Conservation (phyloP, 2,113 vertebrate genomes). For the Larimichthys crocea region DNA sequence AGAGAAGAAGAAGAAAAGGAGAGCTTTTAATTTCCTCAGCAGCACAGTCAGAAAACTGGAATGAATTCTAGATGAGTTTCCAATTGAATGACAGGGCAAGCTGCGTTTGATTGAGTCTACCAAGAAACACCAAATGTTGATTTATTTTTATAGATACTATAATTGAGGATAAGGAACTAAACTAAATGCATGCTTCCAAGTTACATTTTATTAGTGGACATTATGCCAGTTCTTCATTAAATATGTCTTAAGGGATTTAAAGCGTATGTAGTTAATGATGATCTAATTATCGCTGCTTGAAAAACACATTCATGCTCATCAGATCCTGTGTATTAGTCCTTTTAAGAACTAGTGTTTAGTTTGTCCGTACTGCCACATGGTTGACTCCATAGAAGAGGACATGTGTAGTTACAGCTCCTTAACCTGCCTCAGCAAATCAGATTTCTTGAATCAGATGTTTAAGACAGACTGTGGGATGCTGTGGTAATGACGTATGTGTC, state of each 20-base stretch:
- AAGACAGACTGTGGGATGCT: too few relatives aligned
- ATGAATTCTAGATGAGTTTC: conserved; percentile 21
- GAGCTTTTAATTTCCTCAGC: conserved; percentile 61
- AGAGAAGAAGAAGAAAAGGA: conserved; percentile 15
- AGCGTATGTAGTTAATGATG: conserved; percentile 22
- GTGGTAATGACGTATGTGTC: too few relatives aligned
- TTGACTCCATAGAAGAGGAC: too few relatives aligned
- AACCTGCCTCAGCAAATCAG: not conserved
- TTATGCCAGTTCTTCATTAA: not conserved
- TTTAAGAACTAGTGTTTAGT: too few relatives aligned
- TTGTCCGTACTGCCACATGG: too few relatives aligned
- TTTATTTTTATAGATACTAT: not conserved
- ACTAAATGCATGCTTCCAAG: not conserved
- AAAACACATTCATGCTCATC: conserved; percentile 23
- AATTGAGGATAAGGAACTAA: not conserved
- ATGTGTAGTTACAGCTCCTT: conserved; percentile 7
- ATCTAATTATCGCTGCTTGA: conserved; percentile 31
- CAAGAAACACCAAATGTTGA: not conserved
- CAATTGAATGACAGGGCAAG: conserved; percentile 1
- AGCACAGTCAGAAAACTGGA: conserved; percentile 16
- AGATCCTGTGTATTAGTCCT: not conserved
- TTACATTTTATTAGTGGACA: not conserved
- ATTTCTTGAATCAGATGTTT: too few relatives aligned
- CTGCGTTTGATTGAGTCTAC: not conserved
- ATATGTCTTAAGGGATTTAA: conserved; percentile 2